Evolutionary conservation across 1,140 invertebrate species (phyloP), one percentile per base, ranked within the genome.

Genomic region (Pseudomyrmex cubaensis): DNA sequence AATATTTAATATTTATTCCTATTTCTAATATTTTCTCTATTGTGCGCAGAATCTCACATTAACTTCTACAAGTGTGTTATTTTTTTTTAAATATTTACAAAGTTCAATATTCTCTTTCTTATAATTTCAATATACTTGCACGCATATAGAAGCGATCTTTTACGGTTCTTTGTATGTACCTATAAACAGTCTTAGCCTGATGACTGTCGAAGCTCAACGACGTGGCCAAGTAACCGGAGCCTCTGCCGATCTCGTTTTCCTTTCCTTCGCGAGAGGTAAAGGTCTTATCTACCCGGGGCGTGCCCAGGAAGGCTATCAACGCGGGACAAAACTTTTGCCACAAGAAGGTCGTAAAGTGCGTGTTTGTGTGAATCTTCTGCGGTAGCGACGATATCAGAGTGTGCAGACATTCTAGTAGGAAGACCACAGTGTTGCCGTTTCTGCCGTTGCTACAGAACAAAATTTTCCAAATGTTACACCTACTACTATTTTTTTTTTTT

Each of bases 261-360:
- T 95, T 95, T 22, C 95, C 95, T 82, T 96, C 96, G 84, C 96
- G 95, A 35, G 95, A 96, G 73, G 95, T 96, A 73, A 97, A 96
- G 63, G 96, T 96, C 89, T 97, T 97, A 88, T 97, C 97, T 12
- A 96, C 96, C 85, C 96, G 94, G 0, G 97, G 97, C 20, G 97
- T 97, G 0, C 98, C 98, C 1, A 99, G 95, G 73, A 98, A 96
- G 0, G 97, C 97, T 64, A 98, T 97, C 76, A 99, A 94, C 2
- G 97, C 96, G 0, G 98, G 98, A 90, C 98, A 98, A 87, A 99
- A 97, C 88, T 98, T 97, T 92, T 99, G 98, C 98, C 98, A 98
- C 0, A 98, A 93, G 87, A 98, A 98, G 2, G 97, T 97, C 10
- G 97, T 97, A 86, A 98, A 98, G 90, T 98, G 97, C 10, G 96